Percentiles rank a stretch among this genome's conserved stretches.
Conservation (phyloP, 2,888 invertebrate genomes). For the Tyria jacobaeae region DNA sequence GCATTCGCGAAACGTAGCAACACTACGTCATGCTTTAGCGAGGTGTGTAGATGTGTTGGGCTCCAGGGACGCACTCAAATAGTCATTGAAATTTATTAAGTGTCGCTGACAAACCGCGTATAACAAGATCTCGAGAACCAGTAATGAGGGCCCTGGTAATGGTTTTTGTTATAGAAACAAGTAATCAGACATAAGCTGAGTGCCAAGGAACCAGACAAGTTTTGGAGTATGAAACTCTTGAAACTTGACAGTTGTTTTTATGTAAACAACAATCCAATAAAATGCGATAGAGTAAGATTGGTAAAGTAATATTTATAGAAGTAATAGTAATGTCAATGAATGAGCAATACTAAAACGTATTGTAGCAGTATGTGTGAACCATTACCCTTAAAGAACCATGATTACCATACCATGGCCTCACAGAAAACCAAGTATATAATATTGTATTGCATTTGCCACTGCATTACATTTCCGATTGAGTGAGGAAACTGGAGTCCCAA, state of each 20-base stretch:
- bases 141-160: neutral
- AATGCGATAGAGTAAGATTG: neutral
- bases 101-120: neutral
- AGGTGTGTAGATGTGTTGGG: slow-evolving; percentile 63
- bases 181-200: neutral
- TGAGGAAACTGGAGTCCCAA: too few species aligned
- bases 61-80: slow-evolving; percentile 63
- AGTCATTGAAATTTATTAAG: neutral
- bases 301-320: neutral
- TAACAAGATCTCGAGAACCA: neutral
- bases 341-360: neutral
- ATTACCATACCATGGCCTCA: too few species aligned
- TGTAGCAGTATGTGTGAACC: too few species aligned
- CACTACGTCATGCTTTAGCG: slow-evolving; percentile 81
- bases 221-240: too few species aligned
- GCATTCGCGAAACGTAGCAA: slow-evolving; percentile 72
- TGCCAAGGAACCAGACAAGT: slow-evolving; percentile 9
- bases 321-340: neutral
- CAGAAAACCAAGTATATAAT: too few species aligned
- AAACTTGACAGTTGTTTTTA: slow-evolving; percentile 12
- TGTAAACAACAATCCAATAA: too few species aligned
- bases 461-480: too few species aligned
- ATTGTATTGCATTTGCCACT: too few species aligned
- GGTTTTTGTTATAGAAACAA: slow-evolving; percentile 3
- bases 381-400: too few species aligned